Evolutionary conservation across 2,888 invertebrate genomes (phyloP), one percentile per base, ranked within the genome.

Genomic region (Rotaria sp.): DNA sequence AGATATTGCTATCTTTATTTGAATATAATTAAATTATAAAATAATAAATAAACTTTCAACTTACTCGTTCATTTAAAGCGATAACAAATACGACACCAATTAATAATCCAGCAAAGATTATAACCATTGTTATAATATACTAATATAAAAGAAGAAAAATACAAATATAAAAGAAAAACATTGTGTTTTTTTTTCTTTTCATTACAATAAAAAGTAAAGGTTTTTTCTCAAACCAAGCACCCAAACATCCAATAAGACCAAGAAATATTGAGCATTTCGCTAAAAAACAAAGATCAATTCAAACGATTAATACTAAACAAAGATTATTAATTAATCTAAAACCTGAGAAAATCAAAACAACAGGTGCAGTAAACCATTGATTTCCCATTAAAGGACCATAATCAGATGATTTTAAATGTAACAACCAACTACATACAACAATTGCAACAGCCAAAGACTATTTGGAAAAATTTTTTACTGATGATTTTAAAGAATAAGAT

Each of bases 201-300:
- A 38, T 45, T 80, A 80, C 80, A 11, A 80, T 0, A n/a, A 80
- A 45, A 4, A 80, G n/a, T n/a, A 80, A 45, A 13, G 45, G 2
- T 26, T 35, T 38, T n/a, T 80, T 80, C 26, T 80, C 80, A 45
- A 41, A 80, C 80, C 80, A 80, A 80, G 80, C 80, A 80, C 80
- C 80, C 1, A 80, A 3, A 80, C 80, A 80, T 45, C 80, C 80
- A n/a, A 80, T 35, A 26, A 45, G 2, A 18, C 80, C 80, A 13
- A 80, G 35, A n/a, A 80, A 1, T 15, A 80, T 45, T 13, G 80
- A 80, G 15, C 45, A 45, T 80, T 80, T 80, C 8, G 80, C 80
- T 80, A 45, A 8, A 41, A 59, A 75, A 75, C 0, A 38, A 38
- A 74, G 1, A 38, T 1, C 1, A 80, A 50, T 50, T 50, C 18